phyloP scores from a whole-genome alignment of 2,797 vertebrate genomes.

The Cirrhinus mrigala region DNA sequence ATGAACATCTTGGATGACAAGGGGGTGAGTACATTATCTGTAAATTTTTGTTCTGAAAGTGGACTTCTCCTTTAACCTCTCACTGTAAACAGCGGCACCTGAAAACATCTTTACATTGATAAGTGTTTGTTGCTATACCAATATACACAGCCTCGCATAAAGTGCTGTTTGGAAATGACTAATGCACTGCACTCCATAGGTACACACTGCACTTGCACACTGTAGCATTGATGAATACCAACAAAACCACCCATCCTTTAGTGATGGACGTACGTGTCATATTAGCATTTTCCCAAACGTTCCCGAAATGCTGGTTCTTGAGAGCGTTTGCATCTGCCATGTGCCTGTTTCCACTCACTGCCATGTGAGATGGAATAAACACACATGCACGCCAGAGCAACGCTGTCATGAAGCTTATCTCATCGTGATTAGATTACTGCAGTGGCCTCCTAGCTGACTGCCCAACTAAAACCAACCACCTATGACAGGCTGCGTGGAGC shows the following conservation, averaged over 20 bases:
- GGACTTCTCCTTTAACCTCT: conserved; percentile 6
- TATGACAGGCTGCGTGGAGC: conserved; percentile 65
- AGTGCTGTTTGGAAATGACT: conserved; percentile 22
- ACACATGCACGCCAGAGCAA: conserved; percentile 70
- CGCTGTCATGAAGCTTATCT: conserved; percentile 77
- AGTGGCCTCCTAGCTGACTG: conserved; percentile 72
- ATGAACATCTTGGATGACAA: no score
- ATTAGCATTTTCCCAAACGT: conserved; percentile 64
- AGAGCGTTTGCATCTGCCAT: conserved; percentile 41
- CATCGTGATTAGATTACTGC: conserved; percentile 77
- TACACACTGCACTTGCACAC: conserved; percentile 6
- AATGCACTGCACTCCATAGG: conserved; percentile 20
- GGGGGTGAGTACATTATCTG: no score
- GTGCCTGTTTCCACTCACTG: conserved; percentile 65
- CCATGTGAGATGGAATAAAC: conserved; percentile 68
- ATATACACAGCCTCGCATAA: background rate
- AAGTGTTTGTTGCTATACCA: background rate
- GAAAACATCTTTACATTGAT: background rate
- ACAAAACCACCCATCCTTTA: conserved; percentile 32
- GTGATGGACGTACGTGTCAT: conserved; percentile 44
- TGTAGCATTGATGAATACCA: conserved; percentile 39
- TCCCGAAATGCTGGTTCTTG: conserved; percentile 64
- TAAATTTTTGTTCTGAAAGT: no score
- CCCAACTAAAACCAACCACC: conserved; percentile 69
- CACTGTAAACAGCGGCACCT: background rate